Evolutionary conservation across 2,888 invertebrate genomes (phyloP).

Genomic region (Ischnura elegans): DNA sequence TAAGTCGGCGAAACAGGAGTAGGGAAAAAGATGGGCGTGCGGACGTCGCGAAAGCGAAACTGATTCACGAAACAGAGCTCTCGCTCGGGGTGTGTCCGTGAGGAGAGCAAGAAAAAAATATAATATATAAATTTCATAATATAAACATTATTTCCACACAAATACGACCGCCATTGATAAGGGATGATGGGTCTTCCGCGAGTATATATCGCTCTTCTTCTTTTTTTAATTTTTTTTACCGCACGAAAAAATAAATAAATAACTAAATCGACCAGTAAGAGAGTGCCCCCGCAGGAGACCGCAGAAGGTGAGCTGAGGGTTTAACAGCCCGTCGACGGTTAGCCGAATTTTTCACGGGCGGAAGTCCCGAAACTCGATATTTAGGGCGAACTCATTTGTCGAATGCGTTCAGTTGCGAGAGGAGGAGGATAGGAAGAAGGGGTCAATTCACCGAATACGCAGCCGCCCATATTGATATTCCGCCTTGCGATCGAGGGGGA

Average conservation of each 20-base stretch:
- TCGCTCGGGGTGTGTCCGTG: too few relatives aligned
- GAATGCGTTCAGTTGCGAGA: not conserved
- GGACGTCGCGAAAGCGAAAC: conserved; percentile 56
- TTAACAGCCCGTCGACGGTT: not conserved
- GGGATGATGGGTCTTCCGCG: not conserved
- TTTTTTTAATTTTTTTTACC: too few relatives aligned
- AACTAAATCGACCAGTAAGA: not conserved
- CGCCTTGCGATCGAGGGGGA: too few relatives aligned
- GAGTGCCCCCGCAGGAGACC: too few relatives aligned
- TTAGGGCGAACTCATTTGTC: not conserved
- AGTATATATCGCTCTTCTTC: too few relatives aligned
- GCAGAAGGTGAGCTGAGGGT: not conserved
- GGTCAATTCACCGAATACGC: not conserved
- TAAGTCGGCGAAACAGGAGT: conserved; percentile 30
- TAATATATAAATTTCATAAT: too few relatives aligned
- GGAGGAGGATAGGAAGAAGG: not conserved
- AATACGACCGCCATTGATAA: not conserved
- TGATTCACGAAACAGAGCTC: not conserved
- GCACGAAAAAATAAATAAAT: not conserved
- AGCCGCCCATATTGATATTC: too few relatives aligned
- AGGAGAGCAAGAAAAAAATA: not conserved
- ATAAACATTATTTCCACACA: conserved; percentile 33
- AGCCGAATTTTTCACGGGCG: not conserved
- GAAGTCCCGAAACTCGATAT: not conserved
- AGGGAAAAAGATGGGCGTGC: conserved; percentile 30